Conservation (phyloP, 2,888 invertebrate species). For the Timema cristinae region DNA sequence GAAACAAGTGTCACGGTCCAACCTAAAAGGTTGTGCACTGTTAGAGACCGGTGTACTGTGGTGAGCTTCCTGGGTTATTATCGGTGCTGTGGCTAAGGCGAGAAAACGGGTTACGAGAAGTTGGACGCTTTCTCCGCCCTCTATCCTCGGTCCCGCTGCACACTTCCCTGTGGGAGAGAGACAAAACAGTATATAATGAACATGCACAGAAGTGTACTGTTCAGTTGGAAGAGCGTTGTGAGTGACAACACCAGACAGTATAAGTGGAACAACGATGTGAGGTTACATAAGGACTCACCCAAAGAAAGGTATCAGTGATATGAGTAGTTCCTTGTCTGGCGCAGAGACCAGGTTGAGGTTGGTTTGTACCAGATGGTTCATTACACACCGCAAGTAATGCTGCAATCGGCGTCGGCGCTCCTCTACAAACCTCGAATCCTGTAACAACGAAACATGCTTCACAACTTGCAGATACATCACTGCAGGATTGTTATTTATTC, state of each 20-base stretch:
- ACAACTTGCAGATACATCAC: too few relatives aligned
- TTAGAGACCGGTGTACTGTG: conserved; percentile 34
- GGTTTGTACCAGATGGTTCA: conserved; percentile 62
- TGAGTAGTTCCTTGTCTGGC: conserved; percentile 71
- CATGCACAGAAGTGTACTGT: not conserved
- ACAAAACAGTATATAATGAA: conserved; percentile 12
- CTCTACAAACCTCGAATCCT: conserved; percentile 84
- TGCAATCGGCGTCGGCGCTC: conserved; percentile 79
- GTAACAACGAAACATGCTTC: conserved; percentile 8
- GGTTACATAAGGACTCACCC: conserved; percentile 51
- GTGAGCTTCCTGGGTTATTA: conserved; percentile 25
- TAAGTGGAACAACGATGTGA: too few relatives aligned
- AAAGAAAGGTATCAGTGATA: conserved; percentile 82
- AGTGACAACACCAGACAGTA: too few relatives aligned
- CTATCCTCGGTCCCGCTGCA: conserved; percentile 31
- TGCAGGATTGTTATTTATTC: too few relatives aligned
- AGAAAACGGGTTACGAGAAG: conserved; percentile 35
- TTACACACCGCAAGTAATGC: conserved; percentile 78
- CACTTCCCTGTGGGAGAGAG: conserved; percentile 28
- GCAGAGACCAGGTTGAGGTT: conserved; percentile 73
- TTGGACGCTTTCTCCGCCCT: conserved; percentile 32
- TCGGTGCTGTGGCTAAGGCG: conserved; percentile 26
- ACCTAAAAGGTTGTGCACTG: not conserved
- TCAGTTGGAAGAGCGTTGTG: not conserved
- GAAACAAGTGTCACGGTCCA: too few relatives aligned